Evolutionary conservation across 2,113 vertebrate genomes (phyloP).

Genomic region (Mustelus asterias): DNA sequence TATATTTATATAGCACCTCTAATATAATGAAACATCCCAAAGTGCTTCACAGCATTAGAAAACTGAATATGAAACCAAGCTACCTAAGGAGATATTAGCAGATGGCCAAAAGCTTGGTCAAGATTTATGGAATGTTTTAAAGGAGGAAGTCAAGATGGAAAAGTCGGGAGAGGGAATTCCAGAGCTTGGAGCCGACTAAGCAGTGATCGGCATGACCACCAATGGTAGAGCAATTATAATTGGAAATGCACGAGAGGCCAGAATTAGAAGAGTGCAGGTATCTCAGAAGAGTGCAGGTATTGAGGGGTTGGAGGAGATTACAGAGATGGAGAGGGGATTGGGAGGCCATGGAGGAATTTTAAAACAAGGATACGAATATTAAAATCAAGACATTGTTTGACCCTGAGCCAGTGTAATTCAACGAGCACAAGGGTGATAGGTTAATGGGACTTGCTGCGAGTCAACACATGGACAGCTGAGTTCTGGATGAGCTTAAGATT

Average conservation of each 20-base stretch:
- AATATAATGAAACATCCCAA: background rate
- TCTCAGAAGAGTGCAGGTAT: background rate
- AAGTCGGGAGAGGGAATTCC: background rate
- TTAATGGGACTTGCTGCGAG: background rate
- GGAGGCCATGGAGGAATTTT: background rate
- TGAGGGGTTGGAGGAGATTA: background rate
- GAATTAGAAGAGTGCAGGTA: background rate
- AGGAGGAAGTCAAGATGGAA: background rate
- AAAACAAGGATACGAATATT: background rate
- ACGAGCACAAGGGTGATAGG: background rate
- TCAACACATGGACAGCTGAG: background rate
- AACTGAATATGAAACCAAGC: background rate
- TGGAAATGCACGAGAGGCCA: background rate
- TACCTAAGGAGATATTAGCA: background rate
- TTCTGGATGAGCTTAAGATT: background rate
- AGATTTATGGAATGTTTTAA: background rate
- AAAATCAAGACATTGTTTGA: background rate
- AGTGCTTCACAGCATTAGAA: background rate
- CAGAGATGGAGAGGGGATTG: background rate
- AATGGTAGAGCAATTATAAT: background rate
- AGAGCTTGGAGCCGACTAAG: background rate
- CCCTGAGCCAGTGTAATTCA: background rate
- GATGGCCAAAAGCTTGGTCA: background rate
- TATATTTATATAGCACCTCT: background rate
- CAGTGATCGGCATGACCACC: too few species aligned